A percentile compares a stretch with the other conserved stretches of the same genome.
Conservation (phyloP, 2,888 invertebrate species). For the Dugesia japonica region DNA sequence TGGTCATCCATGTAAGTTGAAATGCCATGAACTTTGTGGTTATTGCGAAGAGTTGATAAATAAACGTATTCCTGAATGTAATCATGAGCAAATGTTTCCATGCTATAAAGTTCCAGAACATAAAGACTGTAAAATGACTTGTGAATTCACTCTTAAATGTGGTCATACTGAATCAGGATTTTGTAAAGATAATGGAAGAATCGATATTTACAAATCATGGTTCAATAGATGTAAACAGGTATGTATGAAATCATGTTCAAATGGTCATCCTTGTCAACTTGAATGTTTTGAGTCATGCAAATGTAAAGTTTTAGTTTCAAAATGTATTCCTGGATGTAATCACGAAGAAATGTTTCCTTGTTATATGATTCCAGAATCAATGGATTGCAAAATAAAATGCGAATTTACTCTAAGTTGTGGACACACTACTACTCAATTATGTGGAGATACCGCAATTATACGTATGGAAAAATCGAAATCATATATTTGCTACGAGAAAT, state of each 20-base stretch:
- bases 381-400: not conserved
- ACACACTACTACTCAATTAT: conserved; percentile 37
- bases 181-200: no score
- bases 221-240: no score
- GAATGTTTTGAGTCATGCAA: no score
- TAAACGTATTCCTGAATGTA: conserved; percentile 39
- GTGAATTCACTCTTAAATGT: not conserved
- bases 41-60: not conserved
- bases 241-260: no score
- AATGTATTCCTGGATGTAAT: no score
- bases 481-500: no score
- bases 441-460: no score
- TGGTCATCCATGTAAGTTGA: conserved; percentile 23
- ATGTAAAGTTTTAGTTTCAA: no score
- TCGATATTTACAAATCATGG: no score
- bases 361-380: not conserved
- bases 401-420: conserved; percentile 36
- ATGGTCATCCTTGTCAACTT: no score
- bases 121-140: conserved; percentile 45
- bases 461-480: no score
- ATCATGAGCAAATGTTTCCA: conserved; percentile 40
- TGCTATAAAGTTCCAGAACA: conserved; percentile 46
- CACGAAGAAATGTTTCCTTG: not conserved
- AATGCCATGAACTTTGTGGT: conserved; percentile 25
- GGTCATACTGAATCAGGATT: no score